Evolutionary conservation across 2,888 invertebrate species (phyloP).

Genomic region (Rhamnusium bicolor): DNA sequence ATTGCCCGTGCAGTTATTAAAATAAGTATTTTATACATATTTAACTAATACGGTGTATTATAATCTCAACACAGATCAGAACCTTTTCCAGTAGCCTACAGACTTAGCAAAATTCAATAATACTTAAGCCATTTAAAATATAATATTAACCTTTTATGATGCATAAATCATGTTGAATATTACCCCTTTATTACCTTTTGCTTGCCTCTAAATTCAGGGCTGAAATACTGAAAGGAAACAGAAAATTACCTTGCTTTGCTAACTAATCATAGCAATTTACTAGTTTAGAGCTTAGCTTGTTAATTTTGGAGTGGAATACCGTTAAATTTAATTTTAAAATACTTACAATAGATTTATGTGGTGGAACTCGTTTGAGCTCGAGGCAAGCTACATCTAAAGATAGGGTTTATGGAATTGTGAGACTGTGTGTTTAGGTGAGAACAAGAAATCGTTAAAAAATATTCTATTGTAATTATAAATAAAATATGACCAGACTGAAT

Average conservation of each 20-base stretch:
- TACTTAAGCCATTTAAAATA: conserved; percentile 1
- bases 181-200: conserved; percentile 18
- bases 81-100: neutral
- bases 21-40: too few relatives aligned
- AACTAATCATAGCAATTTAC: conserved; percentile 18
- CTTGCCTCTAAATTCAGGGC: conserved; percentile 14
- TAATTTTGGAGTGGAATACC: conserved; percentile 24
- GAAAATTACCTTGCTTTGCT: neutral
- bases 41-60: neutral
- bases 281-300: conserved; percentile 15
- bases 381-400: neutral
- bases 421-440: neutral
- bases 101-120: conserved; percentile 38
- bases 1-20: too few relatives aligned
- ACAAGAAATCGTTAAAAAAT: neutral
- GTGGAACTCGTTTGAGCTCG: neutral
- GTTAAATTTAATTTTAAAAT: conserved; percentile 27
- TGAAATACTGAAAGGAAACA: conserved; percentile 14
- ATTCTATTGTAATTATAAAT: neutral
- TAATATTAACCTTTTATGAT: neutral
- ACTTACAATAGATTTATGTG: neutral
- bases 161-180: conserved; percentile 19
- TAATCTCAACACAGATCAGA: neutral
- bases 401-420: neutral
- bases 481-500: neutral